These are phyloP conservation scores for Pterocles burchelli DNA, from an alignment of 2,113 vertebrate genomes.

Conservation along the genomic window DNA sequence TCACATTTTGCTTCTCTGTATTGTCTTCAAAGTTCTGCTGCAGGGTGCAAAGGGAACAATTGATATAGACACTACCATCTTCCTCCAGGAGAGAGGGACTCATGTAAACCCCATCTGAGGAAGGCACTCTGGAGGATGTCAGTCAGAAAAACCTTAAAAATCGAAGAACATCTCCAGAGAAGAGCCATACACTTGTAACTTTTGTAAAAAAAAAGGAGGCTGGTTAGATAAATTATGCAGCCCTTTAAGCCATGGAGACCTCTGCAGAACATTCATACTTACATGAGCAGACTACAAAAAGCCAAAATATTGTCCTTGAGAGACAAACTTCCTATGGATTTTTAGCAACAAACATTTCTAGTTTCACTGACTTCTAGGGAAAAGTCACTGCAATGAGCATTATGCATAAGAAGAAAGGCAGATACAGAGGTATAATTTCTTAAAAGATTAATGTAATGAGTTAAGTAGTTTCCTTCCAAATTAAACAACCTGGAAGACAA, in stretches of 20 bases:
- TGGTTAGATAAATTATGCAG: background rate
- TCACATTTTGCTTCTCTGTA: background rate
- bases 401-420: background rate
- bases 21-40: background rate
- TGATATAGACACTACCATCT: background rate
- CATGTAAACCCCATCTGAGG: background rate
- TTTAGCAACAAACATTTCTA: background rate
- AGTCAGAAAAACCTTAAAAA: background rate
- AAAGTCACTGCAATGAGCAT: background rate
- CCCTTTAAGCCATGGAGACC: background rate
- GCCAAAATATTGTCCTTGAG: background rate
- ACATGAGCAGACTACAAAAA: background rate
- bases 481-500: background rate
- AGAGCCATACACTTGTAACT: background rate
- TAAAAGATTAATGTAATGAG: background rate
- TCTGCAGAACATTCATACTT: background rate
- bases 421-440: background rate
- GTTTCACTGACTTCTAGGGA: background rate
- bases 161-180: background rate
- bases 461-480: background rate
- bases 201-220: background rate
- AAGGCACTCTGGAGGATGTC: background rate
- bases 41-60: background rate
- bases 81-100: background rate
- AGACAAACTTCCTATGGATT: background rate